A percentile compares a stretch with the other conserved stretches of the same genome.
phyloP scores from a whole-genome alignment of 2,888 invertebrate species.

The Choreutis nemorana region DNA sequence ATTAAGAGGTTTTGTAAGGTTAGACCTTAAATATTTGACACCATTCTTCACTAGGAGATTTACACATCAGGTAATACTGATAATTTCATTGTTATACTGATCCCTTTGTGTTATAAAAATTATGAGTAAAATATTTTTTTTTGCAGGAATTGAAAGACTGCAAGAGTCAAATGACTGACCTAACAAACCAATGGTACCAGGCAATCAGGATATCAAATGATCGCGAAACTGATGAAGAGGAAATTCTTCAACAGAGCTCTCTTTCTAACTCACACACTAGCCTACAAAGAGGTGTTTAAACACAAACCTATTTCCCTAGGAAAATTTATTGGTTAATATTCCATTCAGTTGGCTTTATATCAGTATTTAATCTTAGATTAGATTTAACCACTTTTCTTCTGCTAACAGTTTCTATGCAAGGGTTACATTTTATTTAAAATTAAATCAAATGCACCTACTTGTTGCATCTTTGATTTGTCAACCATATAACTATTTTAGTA shows the following conservation, averaged over 20 bases:
- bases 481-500: too few species aligned
- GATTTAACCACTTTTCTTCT: too few species aligned
- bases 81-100: not conserved
- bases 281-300: slow-evolving; percentile 39
- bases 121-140: slow-evolving; percentile 5
- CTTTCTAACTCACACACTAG: slow-evolving; percentile 46
- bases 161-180: slow-evolving; percentile 94
- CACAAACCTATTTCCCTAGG: not conserved
- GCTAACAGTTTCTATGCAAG: too few species aligned
- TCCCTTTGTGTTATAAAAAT: not conserved
- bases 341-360: not conserved
- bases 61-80: slow-evolving; percentile 79
- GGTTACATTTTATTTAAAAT: too few species aligned
- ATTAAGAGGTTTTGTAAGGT: slow-evolving; percentile 86
- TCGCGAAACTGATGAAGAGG: slow-evolving; percentile 82
- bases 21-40: slow-evolving; percentile 92
- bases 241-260: slow-evolving; percentile 41
- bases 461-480: too few species aligned
- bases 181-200: slow-evolving; percentile 97
- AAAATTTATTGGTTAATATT: not conserved
- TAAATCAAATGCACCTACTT: too few species aligned
- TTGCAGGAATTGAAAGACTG: slow-evolving; percentile 92
- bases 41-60: slow-evolving; percentile 97
- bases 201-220: slow-evolving; percentile 90
- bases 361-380: too few species aligned